A percentile compares a stretch with the other conserved stretches of the same genome.
phyloP scores from a whole-genome alignment of 1,140 invertebrate species.

The Pachypsylla venusta region DNA sequence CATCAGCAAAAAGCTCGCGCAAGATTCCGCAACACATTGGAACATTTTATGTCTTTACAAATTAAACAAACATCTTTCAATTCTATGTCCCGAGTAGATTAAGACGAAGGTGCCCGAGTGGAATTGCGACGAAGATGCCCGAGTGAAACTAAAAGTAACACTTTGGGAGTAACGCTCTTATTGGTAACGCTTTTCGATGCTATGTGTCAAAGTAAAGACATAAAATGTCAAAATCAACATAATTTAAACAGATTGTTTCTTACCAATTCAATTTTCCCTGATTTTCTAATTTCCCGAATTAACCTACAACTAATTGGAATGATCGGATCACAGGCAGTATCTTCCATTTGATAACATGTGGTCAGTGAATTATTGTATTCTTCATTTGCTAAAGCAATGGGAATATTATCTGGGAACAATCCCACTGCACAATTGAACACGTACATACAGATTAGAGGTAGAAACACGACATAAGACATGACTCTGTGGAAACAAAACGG shows the following conservation, averaged over 20 bases:
- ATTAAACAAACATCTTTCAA: too few species aligned
- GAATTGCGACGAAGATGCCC: too few species aligned
- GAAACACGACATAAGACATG: constrained; percentile 58
- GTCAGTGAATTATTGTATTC: background rate
- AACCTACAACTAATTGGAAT: constrained; percentile 47
- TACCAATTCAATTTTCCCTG: constrained; percentile 3
- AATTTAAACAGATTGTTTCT: background rate
- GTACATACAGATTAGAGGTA: constrained; percentile 47
- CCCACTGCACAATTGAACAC: background rate
- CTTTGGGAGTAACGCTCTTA: too few species aligned
- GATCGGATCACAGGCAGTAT: constrained; percentile 40
- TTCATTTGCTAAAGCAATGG: background rate
- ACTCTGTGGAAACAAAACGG: constrained; percentile 44
- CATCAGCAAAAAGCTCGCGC: too few species aligned
- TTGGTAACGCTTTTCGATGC: too few species aligned
- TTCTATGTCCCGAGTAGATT: constrained; percentile 15
- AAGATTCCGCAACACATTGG: too few species aligned
- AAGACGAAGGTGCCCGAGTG: too few species aligned
- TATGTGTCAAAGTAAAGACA: too few species aligned
- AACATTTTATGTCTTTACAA: too few species aligned
- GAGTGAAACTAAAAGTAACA: too few species aligned
- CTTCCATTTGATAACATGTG: background rate
- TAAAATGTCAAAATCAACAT: background rate
- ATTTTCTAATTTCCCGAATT: constrained; percentile 45
- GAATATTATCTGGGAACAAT: background rate